Conservation (phyloP, 2,113 vertebrate genomes). For the Pelecanoides urinatrix region DNA sequence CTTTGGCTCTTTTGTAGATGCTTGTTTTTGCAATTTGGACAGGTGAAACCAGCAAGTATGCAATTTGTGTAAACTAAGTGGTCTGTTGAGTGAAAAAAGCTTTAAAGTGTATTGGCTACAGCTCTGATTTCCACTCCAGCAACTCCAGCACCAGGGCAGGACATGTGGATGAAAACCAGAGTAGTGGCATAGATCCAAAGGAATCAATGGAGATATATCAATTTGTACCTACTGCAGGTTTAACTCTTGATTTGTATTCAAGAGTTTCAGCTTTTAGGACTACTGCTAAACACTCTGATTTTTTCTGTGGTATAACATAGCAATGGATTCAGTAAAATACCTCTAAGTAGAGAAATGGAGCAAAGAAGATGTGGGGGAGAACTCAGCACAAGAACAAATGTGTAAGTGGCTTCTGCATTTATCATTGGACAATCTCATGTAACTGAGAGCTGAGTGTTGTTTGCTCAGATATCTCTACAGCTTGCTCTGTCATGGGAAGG, state of each 20-base stretch:
- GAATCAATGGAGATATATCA: conserved; percentile 19
- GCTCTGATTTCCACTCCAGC: conserved; percentile 1
- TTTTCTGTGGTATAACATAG: not conserved
- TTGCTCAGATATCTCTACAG: not conserved
- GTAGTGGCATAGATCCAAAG: not conserved
- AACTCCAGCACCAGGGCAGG: not conserved
- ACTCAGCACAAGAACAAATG: not conserved
- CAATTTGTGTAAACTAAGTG: conserved; percentile 33
- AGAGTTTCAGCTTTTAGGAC: not conserved
- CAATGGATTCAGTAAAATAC: not conserved
- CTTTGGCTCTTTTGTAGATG: conserved; percentile 45
- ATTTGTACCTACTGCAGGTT: conserved; percentile 26
- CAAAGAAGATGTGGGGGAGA: not conserved
- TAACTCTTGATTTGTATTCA: not conserved
- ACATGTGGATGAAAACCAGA: conserved; percentile 35
- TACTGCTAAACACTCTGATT: not conserved
- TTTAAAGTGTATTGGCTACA: conserved; percentile 15
- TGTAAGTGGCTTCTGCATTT: not conserved
- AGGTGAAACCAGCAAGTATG: conserved; percentile 54
- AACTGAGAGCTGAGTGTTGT: not conserved
- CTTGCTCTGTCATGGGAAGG: not conserved
- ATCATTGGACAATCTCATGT: not conserved
- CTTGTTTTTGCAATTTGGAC: conserved; percentile 65
- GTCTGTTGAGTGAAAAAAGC: conserved; percentile 27
- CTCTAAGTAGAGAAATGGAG: not conserved